Conservation (phyloP, 2,797 vertebrate genomes). For the Mormyrus proboscirostris region DNA sequence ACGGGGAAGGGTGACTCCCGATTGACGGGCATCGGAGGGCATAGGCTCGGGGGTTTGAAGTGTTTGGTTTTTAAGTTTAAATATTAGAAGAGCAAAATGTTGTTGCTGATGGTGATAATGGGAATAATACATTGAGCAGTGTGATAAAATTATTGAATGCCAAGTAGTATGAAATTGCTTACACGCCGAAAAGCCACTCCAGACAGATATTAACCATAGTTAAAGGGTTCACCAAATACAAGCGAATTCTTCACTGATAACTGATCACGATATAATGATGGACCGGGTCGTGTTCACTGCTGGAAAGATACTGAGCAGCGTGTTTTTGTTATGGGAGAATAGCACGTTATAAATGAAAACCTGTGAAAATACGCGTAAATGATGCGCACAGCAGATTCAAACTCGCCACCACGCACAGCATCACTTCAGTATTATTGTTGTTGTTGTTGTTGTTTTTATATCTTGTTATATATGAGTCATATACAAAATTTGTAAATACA, state of each 20-base stretch:
- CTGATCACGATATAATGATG: not conserved
- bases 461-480: not conserved
- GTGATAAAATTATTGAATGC: not conserved
- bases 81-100: not conserved
- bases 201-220: not conserved
- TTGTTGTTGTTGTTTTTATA: not conserved
- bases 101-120: not conserved
- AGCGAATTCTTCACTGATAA: not conserved
- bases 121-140: not conserved
- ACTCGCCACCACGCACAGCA: not conserved
- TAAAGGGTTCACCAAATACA: not conserved
- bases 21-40: not conserved
- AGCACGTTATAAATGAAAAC: not conserved
- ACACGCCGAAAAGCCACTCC: not conserved
- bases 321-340: not conserved
- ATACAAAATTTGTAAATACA: not conserved
- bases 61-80: not conserved
- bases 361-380: not conserved
- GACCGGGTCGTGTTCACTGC: not conserved
- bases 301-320: not conserved
- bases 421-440: not conserved
- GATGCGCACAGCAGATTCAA: not conserved
- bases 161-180: not conserved
- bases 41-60: not conserved
- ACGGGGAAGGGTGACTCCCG: not conserved